Evolutionary conservation across 2,113 vertebrate species (phyloP), one percentile per base, ranked within the genome.

Genomic region (Xenopus tropicalis): DNA sequence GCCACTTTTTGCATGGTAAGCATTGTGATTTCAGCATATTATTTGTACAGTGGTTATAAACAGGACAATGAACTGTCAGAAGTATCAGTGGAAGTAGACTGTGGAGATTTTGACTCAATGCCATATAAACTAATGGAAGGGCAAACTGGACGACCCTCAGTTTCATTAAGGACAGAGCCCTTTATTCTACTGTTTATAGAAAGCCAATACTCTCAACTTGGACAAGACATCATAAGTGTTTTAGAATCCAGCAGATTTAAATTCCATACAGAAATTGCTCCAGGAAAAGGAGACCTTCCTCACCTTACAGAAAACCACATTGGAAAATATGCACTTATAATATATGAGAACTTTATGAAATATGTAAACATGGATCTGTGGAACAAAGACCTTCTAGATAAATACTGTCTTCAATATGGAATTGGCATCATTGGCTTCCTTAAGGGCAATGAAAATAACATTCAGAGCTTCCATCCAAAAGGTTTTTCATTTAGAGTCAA

Each of bases 151-250:
- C 88, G 83, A 79, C 63, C 85, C 13, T 0, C 81, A 4, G 85
- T 86, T 51, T 79, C 85, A 9, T 59, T 80, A 4, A 86, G 83
- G 77, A 89, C 88, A 48, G 90, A 92, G 10, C 83, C 90, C 14
- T 79, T 85, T 2, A 86, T 90, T 54, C 85, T 93, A 65, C 90
- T 93, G 59, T 93, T 93, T 84, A 89, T 93, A 83, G 91, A 93
- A 71, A 92, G 90, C 78, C 91, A 93, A 62, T 93, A 92, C 63
- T 93, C 91, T 11, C 54, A 85, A 0, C 84, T 93, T 62, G 91
- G 91, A 48, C 91, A 93, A 80, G 91, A 93, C 54, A 93, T 93
- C 58, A 78, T 90, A 78, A 88, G 81, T 57, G 77, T 93, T 78
- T 80, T 93, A 66, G 91, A 93, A 74, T 91, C 90, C 1, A 90